Evolutionary conservation across 2,113 vertebrate genomes (phyloP).

Genomic region (Oophaga pumilio): DNA sequence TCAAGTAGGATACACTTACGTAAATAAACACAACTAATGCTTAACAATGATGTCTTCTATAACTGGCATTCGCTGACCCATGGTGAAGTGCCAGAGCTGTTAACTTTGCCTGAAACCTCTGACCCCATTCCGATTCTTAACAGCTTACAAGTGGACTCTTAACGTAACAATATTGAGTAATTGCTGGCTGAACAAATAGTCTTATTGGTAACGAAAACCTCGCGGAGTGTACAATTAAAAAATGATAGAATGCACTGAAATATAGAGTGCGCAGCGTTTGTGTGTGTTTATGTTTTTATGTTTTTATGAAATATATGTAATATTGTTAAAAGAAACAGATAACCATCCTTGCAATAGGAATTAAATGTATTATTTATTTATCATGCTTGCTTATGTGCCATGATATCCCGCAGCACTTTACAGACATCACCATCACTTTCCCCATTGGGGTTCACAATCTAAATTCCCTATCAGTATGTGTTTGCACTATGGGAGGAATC

Average conservation of each 20-base stretch:
- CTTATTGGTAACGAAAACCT: conserved; percentile 35
- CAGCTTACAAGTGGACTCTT: conserved; percentile 55
- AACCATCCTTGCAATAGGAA: too few relatives aligned
- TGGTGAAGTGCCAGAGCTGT: conserved; percentile 40
- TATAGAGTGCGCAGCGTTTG: not conserved
- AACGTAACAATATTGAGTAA: conserved; percentile 53
- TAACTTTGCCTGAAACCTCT: conserved; percentile 52
- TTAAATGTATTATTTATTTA: too few relatives aligned
- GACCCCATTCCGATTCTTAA: conserved; percentile 51
- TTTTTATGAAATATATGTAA: not conserved
- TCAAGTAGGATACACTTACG: conserved; percentile 39
- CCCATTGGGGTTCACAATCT: too few relatives aligned
- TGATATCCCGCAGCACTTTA: too few relatives aligned
- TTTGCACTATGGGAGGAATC: too few relatives aligned
- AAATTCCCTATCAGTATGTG: too few relatives aligned
- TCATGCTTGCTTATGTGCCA: too few relatives aligned
- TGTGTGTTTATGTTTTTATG: not conserved
- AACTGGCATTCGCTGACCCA: conserved; percentile 43
- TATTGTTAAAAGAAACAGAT: too few relatives aligned
- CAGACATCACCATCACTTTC: too few relatives aligned
- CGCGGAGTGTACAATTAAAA: not conserved
- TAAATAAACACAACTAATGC: conserved; percentile 50
- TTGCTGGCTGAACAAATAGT: conserved; percentile 52
- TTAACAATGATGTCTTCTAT: conserved; percentile 49
- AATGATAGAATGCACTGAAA: not conserved